phyloP scores from a whole-genome alignment of 2,113 vertebrate species.

The Pomatorhinus ruficollis region DNA sequence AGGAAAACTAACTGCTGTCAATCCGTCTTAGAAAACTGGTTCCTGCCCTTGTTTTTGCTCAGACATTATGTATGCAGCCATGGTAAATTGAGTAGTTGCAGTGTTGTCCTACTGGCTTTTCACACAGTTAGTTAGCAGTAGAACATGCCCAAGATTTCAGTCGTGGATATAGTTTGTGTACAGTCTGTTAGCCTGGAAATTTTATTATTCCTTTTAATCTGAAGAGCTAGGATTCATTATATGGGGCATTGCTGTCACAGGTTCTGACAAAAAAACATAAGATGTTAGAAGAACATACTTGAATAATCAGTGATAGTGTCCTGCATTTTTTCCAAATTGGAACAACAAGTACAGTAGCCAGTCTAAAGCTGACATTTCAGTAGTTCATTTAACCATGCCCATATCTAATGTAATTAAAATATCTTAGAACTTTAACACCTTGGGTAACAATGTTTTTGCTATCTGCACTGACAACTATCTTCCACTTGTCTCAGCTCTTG shows the following conservation, averaged over 20 bases:
- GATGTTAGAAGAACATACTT: not conserved
- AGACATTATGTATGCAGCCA: not conserved
- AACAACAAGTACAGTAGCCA: not conserved
- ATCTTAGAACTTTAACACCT: not conserved
- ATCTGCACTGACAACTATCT: not conserved
- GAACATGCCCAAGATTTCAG: not conserved
- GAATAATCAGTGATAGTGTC: not conserved
- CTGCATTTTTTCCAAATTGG: not conserved
- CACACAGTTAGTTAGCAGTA: not conserved
- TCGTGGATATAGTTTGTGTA: not conserved
- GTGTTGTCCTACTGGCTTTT: not conserved
- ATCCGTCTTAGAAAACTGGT: not conserved
- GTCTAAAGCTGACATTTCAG: not conserved
- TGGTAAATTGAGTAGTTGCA: not conserved
- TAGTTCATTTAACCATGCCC: not conserved
- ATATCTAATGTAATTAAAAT: not conserved
- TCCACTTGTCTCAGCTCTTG: accelerated
- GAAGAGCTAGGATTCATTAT: not conserved
- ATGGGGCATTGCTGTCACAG: accelerated
- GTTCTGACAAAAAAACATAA: not conserved
- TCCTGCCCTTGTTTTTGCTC: not conserved
- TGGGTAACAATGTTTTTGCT: not conserved
- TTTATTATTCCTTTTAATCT: not conserved
- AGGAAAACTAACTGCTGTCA: not conserved
- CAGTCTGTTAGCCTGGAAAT: not conserved